Conservation (phyloP, 2,113 vertebrate genomes). For the Egretta garzetta region DNA sequence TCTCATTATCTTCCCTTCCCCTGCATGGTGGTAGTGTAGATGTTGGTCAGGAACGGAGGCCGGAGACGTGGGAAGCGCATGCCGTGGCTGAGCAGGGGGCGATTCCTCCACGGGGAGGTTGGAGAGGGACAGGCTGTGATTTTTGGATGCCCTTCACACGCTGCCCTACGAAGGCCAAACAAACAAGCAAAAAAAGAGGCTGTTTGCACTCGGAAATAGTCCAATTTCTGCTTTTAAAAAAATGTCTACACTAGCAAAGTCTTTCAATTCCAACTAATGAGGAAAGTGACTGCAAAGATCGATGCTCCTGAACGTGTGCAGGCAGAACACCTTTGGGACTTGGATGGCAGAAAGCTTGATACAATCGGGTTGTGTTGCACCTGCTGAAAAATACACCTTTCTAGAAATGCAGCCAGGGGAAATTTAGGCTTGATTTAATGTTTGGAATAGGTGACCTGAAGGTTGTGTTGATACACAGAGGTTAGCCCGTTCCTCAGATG, state of each 20-base stretch:
- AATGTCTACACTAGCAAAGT: background rate
- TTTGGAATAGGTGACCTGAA: background rate
- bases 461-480: background rate
- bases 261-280: background rate
- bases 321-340: background rate
- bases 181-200: background rate
- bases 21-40: accelerated
- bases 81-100: background rate
- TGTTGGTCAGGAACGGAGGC: background rate
- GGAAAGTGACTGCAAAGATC: background rate
- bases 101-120: background rate
- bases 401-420: background rate
- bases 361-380: background rate
- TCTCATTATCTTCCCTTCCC: background rate
- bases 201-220: background rate
- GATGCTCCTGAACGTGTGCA: background rate
- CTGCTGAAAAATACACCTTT: background rate
- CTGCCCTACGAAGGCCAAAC: background rate
- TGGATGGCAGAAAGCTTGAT: background rate
- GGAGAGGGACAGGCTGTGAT: background rate
- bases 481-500: background rate
- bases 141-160: background rate
- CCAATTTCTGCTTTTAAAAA: background rate
- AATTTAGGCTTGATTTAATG: background rate
- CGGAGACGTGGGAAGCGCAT: accelerated